Base-by-base conservation (phyloP, 2,113 vertebrate genomes). In the Oriolus oriolus region DNA sequence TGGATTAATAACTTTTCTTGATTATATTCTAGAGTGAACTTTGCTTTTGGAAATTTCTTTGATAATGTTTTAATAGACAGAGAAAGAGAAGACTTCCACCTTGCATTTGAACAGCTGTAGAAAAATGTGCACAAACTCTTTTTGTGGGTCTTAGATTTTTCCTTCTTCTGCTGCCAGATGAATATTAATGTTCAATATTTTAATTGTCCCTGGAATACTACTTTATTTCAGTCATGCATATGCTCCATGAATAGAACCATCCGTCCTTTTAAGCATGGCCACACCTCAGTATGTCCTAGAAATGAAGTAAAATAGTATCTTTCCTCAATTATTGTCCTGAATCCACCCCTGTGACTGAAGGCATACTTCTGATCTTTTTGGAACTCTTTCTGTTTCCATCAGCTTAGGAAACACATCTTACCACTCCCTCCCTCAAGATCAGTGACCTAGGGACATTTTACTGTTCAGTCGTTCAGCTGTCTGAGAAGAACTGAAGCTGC, bases 61-160 rank as follows among this genome's bases (percentile, higher is more conserved):
- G 17, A 26, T 57, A 59, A 41, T 59, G 3, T 71, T 86, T 76
- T 59, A 68, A 41, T 45, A 33, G 11, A 26, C 17, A 47, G 35
- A 71, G 13, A 77, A 83, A 83, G 7, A 7, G 26, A 66, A 71
- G 2, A 2, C 68, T 91, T 90, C 18, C 42, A 65, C 6, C 6
- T 89, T 66, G 9, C 26, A 22, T 83, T 66, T 52, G 30, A 80
- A 49, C 33, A 60, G 8, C 24, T 53, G 16, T 26, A 53, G 17
- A 50, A 68, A 84, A 85, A 52, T 12, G 4, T 3, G 6, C 17
- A 33, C 16, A 80, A 80, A 56, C 5, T 52, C 28, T 60, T 74
- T 74, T 37, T 33, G 8, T 1, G 0, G 4, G 12, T 42, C 19
- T 49, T 54, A 53, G 10, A 59, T n/a, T 2, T 0, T 54, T 76